Percentiles rank a stretch among this genome's conserved stretches.
Conservation (phyloP, 2,888 invertebrate species). For the Sminthurides aquaticus region DNA sequence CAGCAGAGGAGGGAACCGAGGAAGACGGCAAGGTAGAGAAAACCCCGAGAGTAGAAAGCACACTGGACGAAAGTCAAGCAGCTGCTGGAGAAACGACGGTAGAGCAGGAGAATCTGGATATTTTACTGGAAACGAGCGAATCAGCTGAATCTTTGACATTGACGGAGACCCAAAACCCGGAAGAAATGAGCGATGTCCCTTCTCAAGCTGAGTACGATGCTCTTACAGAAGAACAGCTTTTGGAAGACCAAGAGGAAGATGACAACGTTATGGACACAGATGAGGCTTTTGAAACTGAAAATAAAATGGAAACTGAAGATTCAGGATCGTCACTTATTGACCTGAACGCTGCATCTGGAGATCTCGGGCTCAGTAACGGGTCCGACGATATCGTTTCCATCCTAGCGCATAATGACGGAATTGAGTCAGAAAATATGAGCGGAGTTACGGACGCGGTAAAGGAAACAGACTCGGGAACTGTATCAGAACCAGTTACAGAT, state of each 20-base stretch:
- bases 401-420: too few species aligned
- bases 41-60: background rate
- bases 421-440: too few species aligned
- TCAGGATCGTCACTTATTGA: too few species aligned
- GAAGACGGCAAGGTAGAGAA: background rate
- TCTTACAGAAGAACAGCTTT: background rate
- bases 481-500: background rate
- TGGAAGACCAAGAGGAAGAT: background rate
- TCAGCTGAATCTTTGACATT: conserved; percentile 3
- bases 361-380: too few species aligned
- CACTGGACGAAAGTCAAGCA: background rate
- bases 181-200: too few species aligned
- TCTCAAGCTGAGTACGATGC: too few species aligned
- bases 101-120: background rate
- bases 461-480: too few species aligned
- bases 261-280: background rate
- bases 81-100: background rate
- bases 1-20: background rate
- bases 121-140: background rate
- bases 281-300: background rate
- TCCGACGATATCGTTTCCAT: too few species aligned
- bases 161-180: too few species aligned
- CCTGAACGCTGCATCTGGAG: too few species aligned
- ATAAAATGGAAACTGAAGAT: too few species aligned
- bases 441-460: too few species aligned